phyloP scores from a whole-genome alignment of 2,113 vertebrate species.

The Diadophis punctatus region DNA sequence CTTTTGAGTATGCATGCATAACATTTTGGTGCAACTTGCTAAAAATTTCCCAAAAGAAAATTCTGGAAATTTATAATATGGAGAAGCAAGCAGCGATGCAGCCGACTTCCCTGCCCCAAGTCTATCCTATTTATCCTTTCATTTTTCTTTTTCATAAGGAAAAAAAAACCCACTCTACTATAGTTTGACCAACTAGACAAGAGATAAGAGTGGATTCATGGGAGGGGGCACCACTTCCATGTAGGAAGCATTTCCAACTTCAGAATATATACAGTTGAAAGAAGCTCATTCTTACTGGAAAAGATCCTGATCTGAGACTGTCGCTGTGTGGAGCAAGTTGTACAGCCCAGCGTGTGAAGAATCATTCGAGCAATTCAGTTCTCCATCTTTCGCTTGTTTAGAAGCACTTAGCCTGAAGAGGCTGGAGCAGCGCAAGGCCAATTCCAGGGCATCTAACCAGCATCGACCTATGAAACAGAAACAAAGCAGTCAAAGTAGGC shows the following conservation, averaged over 20 bases:
- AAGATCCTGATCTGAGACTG: conserved; percentile 79
- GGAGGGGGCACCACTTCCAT: background rate
- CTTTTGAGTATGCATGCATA: background rate
- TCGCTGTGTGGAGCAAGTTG: conserved; percentile 75
- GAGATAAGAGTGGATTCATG: rapidly evolving
- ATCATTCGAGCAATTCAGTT: conserved; percentile 74
- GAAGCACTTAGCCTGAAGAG: conserved; percentile 82
- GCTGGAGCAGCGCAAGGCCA: conserved; percentile 91
- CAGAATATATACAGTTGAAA: background rate
- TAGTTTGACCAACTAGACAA: background rate
- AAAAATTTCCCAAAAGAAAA: background rate
- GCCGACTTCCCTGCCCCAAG: background rate
- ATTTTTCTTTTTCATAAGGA: background rate
- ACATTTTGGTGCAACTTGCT: background rate
- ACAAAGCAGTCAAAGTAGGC: background rate
- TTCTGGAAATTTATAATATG: conserved; percentile 27
- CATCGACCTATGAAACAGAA: conserved; percentile 80
- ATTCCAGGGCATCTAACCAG: conserved; percentile 95
- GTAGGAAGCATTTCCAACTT: background rate
- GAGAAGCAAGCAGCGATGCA: conserved; percentile 44
- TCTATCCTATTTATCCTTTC: conserved; percentile 7
- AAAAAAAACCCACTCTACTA: background rate
- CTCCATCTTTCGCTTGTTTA: conserved; percentile 80
- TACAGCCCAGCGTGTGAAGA: conserved; percentile 74
- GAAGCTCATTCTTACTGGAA: conserved; percentile 77